Evolutionary conservation across 2,113 vertebrate genomes (phyloP).

Genomic region (Leucosticte australis): DNA sequence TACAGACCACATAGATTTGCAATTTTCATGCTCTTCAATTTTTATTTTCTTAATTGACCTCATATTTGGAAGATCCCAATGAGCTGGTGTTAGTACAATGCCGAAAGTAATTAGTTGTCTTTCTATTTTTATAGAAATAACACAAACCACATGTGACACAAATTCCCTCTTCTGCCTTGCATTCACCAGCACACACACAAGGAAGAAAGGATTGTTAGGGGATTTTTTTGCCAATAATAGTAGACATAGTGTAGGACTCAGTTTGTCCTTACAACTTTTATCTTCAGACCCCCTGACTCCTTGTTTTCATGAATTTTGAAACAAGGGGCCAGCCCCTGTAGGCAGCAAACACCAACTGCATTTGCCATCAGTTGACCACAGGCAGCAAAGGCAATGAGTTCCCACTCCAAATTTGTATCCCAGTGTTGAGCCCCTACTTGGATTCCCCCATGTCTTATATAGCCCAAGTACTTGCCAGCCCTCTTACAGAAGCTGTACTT

Average conservation of each 20-base stretch:
- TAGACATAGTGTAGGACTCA: neutral
- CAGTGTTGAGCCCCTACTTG: neutral
- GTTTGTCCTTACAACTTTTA: neutral
- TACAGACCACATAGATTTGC: neutral
- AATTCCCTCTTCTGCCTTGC: neutral
- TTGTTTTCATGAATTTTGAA: neutral
- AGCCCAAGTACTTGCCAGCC: neutral
- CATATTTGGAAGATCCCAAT: neutral
- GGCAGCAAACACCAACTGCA: neutral
- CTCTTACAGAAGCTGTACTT: neutral
- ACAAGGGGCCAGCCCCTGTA: neutral
- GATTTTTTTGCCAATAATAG: neutral
- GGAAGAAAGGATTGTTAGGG: neutral
- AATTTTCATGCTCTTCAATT: neutral
- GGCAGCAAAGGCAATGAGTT: neutral
- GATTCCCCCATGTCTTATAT: neutral
- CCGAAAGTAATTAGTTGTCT: neutral
- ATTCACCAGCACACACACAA: neutral
- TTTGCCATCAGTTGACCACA: neutral
- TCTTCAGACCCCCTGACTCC: neutral
- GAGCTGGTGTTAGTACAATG: neutral
- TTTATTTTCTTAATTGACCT: neutral
- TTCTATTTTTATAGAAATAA: constrained; percentile 16
- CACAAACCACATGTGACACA: neutral
- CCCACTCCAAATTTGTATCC: neutral